Percentiles rank a stretch among this genome's conserved stretches.
Conservation (phyloP, 2,888 invertebrate species). For the Catocala nupta region DNA sequence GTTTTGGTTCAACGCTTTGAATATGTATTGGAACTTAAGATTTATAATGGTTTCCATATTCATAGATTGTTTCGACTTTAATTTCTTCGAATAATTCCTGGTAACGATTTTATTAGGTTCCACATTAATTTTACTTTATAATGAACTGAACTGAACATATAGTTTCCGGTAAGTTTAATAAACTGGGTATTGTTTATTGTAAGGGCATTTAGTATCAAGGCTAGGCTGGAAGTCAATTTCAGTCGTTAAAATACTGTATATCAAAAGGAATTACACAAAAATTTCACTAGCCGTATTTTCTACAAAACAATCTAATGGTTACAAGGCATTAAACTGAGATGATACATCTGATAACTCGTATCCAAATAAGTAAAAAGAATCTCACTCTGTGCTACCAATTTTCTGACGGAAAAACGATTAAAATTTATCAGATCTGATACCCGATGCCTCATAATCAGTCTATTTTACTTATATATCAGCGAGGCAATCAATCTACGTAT, state of each 20-base stretch:
- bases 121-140: slow-evolving; percentile 3
- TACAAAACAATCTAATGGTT: too few species aligned
- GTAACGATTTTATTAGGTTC: slow-evolving; percentile 1
- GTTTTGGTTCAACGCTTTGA: slow-evolving; percentile 30
- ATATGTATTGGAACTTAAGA: slow-evolving; percentile 27
- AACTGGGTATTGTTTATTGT: background rate
- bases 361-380: too few species aligned
- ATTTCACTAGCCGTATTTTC: too few species aligned
- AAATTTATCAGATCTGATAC: too few species aligned
- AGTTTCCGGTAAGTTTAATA: background rate
- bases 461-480: too few species aligned
- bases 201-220: background rate
- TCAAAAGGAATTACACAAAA: too few species aligned
- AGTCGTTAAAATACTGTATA: background rate
- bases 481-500: too few species aligned
- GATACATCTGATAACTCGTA: too few species aligned
- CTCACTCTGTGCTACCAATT: too few species aligned
- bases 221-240: background rate
- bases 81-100: slow-evolving; percentile 10
- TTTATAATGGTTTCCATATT: slow-evolving; percentile 27
- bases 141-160: background rate
- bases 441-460: too few species aligned
- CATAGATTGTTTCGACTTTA: slow-evolving; percentile 15
- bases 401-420: too few species aligned
- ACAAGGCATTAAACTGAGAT: too few species aligned